Base-by-base conservation (phyloP, 53 echinoderm and acorn worm genomes). In the Antedon mediterranea region DNA sequence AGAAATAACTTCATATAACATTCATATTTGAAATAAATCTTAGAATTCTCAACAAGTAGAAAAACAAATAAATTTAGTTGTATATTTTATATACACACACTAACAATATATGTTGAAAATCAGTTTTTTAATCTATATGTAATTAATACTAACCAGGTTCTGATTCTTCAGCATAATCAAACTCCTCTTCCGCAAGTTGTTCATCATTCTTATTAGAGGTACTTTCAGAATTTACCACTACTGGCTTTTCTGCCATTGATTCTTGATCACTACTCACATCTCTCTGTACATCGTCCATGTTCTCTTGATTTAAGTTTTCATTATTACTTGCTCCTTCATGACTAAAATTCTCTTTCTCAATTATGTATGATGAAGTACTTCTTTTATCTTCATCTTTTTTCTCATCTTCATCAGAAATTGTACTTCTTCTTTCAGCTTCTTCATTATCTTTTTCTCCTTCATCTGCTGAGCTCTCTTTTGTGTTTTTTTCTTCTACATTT, bases 331-430 rank as follows among this genome's bases (percentile, higher is more conserved):
- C 2, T 7, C 26, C 74, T 74, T 74, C 57, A 15, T 57, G 57
- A 1, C 3, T 18, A 23, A 26, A 5, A 2, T 18, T 2, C 1
- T 57, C 57, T 57, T 37, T 37, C 4, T 57, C 57, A 57, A 57
- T 75, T 29, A 75, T 84, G 31, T 78, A 27, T 3, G 74, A 74
- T 71, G 75, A 33, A 71, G 74, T 57, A 23, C 57, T 57, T 23
- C 7, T 75, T 34, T 79, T 77, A 7, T 43, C 29, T 41, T 80
- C 80, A 41, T 80, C 43, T 30, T 28, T 80, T 0, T 72, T 32
- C 34, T 80, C 73, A 0, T 30, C 34, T 5, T 86, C 41, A 28
- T 82, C 71, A 32, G 41, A 74, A 30, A 82, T 42, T 4, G 74
- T 86, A 4, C 78, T 71, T 9, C 77, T 18, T 57, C 26, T 42